Conservation (phyloP, 2,113 vertebrate genomes). For the Azemiops feae region DNA sequence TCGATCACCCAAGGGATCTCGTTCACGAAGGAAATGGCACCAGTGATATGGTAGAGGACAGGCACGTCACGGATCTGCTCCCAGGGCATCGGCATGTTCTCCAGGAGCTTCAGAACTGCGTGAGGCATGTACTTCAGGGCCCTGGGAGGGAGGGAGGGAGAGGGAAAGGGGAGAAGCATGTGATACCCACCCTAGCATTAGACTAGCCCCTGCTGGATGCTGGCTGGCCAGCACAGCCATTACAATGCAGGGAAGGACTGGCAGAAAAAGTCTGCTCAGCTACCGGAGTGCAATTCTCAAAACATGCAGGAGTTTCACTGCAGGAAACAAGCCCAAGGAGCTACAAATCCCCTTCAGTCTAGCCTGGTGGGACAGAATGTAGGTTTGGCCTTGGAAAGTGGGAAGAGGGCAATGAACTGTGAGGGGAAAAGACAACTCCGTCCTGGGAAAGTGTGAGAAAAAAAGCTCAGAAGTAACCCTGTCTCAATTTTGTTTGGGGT, state of each 20-base stretch:
- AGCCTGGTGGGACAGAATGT: background rate
- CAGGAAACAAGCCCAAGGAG: background rate
- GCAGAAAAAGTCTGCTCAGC: background rate
- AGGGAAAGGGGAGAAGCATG: background rate
- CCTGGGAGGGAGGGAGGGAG: constrained; percentile 58
- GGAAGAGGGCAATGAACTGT: background rate
- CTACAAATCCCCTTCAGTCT: background rate
- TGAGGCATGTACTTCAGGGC: constrained; percentile 99
- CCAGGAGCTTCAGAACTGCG: constrained; percentile 94
- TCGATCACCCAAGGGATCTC: constrained; percentile 99
- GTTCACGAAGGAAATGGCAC: constrained; percentile 97
- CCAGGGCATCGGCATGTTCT: constrained; percentile 99
- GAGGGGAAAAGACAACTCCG: background rate
- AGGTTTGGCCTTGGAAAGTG: background rate
- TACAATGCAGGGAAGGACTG: background rate
- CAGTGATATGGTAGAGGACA: constrained; percentile 96
- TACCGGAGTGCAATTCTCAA: background rate
- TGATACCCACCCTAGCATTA: background rate
- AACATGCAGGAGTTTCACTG: background rate
- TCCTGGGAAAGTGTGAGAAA: background rate
- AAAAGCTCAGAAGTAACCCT: background rate
- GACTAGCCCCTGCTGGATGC: background rate
- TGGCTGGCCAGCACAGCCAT: background rate
- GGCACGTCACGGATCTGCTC: constrained; percentile 97
- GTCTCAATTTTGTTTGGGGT: background rate